A percentile compares a stretch with the other conserved stretches of the same genome.
Conservation (phyloP, 1,140 invertebrate species). For the Globodera rostochiensis region DNA sequence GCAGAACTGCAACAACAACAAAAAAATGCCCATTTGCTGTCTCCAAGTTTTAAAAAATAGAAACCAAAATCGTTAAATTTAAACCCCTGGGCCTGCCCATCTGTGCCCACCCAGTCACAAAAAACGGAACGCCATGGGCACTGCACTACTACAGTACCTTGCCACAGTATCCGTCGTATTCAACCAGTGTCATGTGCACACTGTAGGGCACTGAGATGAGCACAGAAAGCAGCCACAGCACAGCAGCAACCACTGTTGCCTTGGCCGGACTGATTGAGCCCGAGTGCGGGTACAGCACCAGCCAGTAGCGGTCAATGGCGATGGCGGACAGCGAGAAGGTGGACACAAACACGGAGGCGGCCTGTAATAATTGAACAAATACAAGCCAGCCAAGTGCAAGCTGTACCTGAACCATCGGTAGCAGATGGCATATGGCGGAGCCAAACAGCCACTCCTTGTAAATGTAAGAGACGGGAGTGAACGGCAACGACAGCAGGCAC, state of each 20-base stretch:
- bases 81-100: no score
- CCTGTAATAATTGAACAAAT: conserved; percentile 23
- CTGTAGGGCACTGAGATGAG: conserved; percentile 65
- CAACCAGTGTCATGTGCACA: conserved; percentile 62
- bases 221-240: conserved; percentile 64
- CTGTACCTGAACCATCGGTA: conserved; percentile 65
- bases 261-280: conserved; percentile 46
- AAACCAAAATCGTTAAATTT: not conserved
- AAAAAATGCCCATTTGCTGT: no score
- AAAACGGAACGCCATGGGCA: not conserved
- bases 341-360: conserved; percentile 60
- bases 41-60: conserved; percentile 12
- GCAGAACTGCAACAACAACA: conserved; percentile 50
- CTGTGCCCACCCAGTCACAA: not conserved
- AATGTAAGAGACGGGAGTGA: conserved; percentile 74
- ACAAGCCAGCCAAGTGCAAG: not conserved
- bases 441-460: conserved; percentile 67
- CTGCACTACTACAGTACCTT: conserved; percentile 2
- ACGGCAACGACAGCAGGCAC: conserved; percentile 88
- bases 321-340: conserved; percentile 61
- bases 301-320: conserved; percentile 63
- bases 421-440: conserved; percentile 63
- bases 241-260: conserved; percentile 43
- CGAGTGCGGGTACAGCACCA: conserved; percentile 57
- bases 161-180: conserved; percentile 47